A percentile compares a stretch with the other conserved stretches of the same genome.
Evolutionary conservation across 2,888 invertebrate genomes (phyloP).

Genomic region (Tuta absoluta): DNA sequence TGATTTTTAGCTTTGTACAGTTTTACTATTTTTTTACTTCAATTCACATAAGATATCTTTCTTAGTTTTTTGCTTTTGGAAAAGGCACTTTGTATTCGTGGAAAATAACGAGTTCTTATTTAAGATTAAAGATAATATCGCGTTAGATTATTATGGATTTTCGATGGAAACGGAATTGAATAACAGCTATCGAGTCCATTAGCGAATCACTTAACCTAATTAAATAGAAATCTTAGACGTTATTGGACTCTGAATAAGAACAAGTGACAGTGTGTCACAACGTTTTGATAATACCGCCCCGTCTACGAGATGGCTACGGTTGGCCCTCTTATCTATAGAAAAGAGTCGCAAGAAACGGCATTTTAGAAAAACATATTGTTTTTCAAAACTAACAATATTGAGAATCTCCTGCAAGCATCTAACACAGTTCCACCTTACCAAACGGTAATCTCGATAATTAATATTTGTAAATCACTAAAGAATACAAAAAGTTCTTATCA

Average conservation of each 20-base stretch:
- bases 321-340: constrained; percentile 29
- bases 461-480: constrained; percentile 52
- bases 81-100: constrained; percentile 50
- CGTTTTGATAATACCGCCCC: constrained; percentile 38
- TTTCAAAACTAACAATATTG: constrained; percentile 53
- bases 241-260: constrained; percentile 41
- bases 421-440: constrained; percentile 77
- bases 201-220: constrained; percentile 59
- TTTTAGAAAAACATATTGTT: background rate
- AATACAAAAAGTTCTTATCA: constrained; percentile 50
- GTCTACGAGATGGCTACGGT: constrained; percentile 32
- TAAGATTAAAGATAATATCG: constrained; percentile 46
- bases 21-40: too few species aligned
- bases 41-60: constrained; percentile 42
- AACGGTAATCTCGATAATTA: constrained; percentile 60
- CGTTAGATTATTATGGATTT: constrained; percentile 50
- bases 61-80: constrained; percentile 43
- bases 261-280: constrained; percentile 42
- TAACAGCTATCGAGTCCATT: constrained; percentile 51
- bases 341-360: constrained; percentile 32
- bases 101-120: constrained; percentile 53
- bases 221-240: constrained; percentile 52
- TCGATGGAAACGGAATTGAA: constrained; percentile 47
- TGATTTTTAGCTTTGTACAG: too few species aligned
- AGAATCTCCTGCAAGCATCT: constrained; percentile 55